Evolutionary conservation across 2,797 vertebrate species (phyloP).

Genomic region (Columba guinea): DNA sequence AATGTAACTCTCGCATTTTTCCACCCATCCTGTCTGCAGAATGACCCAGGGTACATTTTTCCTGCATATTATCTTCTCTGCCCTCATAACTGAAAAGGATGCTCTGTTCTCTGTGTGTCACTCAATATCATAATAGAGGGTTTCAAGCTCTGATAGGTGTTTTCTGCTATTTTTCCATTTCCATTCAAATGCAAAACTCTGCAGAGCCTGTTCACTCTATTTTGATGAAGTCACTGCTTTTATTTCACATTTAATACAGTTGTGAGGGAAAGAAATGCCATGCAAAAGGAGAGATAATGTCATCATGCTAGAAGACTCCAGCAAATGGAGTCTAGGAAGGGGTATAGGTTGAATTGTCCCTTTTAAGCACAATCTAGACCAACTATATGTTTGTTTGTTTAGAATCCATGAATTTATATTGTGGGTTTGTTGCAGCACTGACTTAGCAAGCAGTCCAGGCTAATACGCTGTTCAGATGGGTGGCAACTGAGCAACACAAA

Average conservation of each 20-base stretch:
- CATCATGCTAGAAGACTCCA: background rate
- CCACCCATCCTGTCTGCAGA: accelerated
- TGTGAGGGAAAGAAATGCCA: background rate
- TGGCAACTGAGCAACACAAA: background rate
- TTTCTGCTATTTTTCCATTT: background rate
- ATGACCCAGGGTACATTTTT: background rate
- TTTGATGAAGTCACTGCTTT: background rate
- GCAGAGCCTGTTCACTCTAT: background rate
- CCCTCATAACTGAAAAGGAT: background rate
- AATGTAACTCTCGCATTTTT: background rate
- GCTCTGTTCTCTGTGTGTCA: background rate
- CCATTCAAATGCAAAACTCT: background rate
- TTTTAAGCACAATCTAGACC: background rate
- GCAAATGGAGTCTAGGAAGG: background rate
- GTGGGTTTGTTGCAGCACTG: background rate
- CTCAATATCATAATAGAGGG: background rate
- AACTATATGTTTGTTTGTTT: background rate
- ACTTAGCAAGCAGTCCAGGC: background rate
- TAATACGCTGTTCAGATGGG: background rate
- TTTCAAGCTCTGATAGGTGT: background rate
- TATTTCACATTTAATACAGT: background rate
- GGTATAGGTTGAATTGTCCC: background rate
- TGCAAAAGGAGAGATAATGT: background rate
- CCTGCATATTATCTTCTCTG: background rate
- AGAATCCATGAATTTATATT: background rate